Conservation (phyloP, 2,888 invertebrate species). For the Phania funesta region DNA sequence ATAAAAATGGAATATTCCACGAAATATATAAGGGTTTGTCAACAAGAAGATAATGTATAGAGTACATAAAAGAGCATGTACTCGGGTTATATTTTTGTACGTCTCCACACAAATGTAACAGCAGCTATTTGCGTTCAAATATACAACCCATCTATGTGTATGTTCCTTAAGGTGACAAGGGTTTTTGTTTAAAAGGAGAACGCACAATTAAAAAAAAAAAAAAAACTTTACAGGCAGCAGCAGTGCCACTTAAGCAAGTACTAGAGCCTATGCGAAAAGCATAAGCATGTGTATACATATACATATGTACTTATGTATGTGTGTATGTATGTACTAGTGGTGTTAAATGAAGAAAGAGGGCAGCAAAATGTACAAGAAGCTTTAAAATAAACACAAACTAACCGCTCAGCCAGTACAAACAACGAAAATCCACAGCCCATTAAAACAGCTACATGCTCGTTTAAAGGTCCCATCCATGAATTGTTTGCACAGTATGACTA, state of each 20-base stretch:
- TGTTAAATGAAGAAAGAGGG: constrained; percentile 8
- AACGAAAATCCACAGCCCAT: constrained; percentile 41
- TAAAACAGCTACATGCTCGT: constrained; percentile 15
- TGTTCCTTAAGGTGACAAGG: constrained; percentile 6
- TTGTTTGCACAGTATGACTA: background rate
- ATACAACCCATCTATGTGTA: background rate
- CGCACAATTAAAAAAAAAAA: background rate
- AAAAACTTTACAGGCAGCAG: constrained; percentile 1
- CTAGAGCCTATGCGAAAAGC: constrained; percentile 1
- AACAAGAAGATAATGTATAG: constrained; percentile 1
- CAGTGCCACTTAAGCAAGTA: constrained; percentile 15
- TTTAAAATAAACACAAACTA: constrained; percentile 20
- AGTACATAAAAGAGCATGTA: background rate
- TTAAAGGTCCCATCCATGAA: constrained; percentile 12
- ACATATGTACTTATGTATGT: too few species aligned
- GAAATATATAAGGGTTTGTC: constrained; percentile 48
- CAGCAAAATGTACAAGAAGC: constrained; percentile 7
- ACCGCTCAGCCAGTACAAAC: background rate
- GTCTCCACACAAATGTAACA: background rate
- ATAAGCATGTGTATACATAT: too few species aligned
- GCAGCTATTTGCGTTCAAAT: background rate
- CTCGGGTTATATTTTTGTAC: background rate
- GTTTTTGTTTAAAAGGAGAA: constrained; percentile 26
- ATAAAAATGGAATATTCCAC: background rate
- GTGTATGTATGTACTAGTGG: background rate